A percentile compares a stretch with the other conserved stretches of the same genome.
These are phyloP conservation scores for Neodiprion lecontei DNA, from an alignment of 1,140 invertebrate genomes.

Conservation along the genomic window DNA sequence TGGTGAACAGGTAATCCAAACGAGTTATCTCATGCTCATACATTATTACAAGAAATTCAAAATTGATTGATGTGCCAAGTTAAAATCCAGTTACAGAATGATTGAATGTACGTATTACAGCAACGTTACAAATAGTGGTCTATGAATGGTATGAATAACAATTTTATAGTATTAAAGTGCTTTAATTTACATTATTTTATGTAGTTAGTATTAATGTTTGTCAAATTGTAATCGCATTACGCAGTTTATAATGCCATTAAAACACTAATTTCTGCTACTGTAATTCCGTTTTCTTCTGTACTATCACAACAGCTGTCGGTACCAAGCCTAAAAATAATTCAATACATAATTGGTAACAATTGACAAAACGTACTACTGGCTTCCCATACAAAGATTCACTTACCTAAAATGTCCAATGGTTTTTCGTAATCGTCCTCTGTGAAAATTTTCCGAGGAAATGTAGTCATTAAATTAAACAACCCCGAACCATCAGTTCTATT, in stretches of 20 bases:
- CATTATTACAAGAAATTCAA: too few species aligned
- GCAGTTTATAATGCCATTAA: constrained; percentile 29
- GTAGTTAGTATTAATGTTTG: constrained; percentile 21
- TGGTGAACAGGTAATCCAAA: too few species aligned
- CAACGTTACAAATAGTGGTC: not conserved
- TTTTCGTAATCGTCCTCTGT: constrained; percentile 86
- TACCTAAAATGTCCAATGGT: constrained; percentile 82
- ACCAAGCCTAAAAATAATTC: constrained; percentile 71
- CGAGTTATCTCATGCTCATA: too few species aligned
- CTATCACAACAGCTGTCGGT: constrained; percentile 80
- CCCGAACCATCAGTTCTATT: constrained; percentile 71
- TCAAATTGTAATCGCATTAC: constrained; percentile 31
- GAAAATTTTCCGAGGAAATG: constrained; percentile 87
- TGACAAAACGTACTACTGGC: constrained; percentile 18
- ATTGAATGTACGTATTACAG: too few species aligned
- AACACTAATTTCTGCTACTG: constrained; percentile 11
- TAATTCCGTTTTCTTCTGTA: constrained; percentile 63
- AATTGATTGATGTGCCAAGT: too few species aligned
- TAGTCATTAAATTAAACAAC: constrained; percentile 83
- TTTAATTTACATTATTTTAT: constrained; percentile 19
- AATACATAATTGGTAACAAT: constrained; percentile 16
- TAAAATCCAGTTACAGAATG: too few species aligned
- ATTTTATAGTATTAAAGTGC: constrained; percentile 6
- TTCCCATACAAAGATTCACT: constrained; percentile 28
- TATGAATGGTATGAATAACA: constrained; percentile 7